Evolutionary conservation across 2,113 vertebrate genomes (phyloP), one percentile per base, ranked within the genome.

Genomic region (Chloroceryle aenea): DNA sequence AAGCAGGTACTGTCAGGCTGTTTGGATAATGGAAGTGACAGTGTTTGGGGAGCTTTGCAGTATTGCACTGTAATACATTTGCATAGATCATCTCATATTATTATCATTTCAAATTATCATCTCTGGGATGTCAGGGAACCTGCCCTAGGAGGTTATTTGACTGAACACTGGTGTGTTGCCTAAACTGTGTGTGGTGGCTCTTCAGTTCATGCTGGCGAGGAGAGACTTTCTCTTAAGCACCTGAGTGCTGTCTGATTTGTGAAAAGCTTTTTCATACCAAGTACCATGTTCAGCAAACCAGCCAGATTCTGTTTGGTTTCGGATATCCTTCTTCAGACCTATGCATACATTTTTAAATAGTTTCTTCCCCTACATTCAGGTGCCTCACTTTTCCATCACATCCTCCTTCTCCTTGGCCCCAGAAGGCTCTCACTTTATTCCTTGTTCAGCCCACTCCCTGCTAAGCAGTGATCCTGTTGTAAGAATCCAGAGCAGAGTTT

Each of bases 41-140:
- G 68, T 63, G 89, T 95, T 88, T 14, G 85, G 82, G 82, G 59
- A 96, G 42, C 4, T 93, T 45, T 76, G n/a, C 95, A 87, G 45
- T 81, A 85, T 45, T 66, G 75, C 43, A 48, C 85, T 86, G 78
- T 76, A 74, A 77, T 77, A 36, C 14, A 88, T 94, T 85, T 90
- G 82, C 93, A 96, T 96, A 95, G 94, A 88, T 96, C 82, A 94
- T 76, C 61, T 95, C 63, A 17, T 48, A 67, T 95, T 93, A 95
- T 80, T 96, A 71, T 96, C 87, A 94, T 77, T 96, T 96, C 93
- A 96, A 61, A 26, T 80, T 42, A 47, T 66, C 90, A 87, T 91
- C 87, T 89, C 68, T 50, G 59, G 78, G 87, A 95, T 48, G 48
- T 76, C 89, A 79, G 85, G 36, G 67, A 62, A 83, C 26, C 63